phyloP scores from a whole-genome alignment of 2,113 vertebrate genomes.

The Passerina amoena region DNA sequence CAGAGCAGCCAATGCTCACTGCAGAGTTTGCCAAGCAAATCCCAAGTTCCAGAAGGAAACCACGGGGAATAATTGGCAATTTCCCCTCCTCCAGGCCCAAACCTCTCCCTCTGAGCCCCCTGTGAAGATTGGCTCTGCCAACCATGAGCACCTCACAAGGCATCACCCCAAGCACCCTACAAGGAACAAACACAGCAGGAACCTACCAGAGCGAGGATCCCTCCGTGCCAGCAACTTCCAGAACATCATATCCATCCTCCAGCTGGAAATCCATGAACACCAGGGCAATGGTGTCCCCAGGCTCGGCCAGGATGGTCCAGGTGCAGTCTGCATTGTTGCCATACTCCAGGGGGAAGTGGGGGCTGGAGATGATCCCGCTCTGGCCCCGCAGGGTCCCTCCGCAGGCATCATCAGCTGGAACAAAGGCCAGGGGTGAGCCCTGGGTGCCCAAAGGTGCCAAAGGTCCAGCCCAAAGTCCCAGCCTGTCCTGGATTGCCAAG shows the following conservation, averaged over 20 bases:
- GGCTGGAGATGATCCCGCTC: slow-evolving; percentile 94
- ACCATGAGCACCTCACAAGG: too few species aligned
- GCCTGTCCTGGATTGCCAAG: too few species aligned
- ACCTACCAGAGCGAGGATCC: slow-evolving; percentile 96
- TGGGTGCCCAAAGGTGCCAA: too few species aligned
- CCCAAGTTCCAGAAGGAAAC: background rate
- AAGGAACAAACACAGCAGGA: accelerated
- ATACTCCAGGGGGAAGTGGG: slow-evolving; percentile 93
- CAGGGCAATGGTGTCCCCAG: slow-evolving; percentile 96
- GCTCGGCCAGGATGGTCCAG: slow-evolving; percentile 96
- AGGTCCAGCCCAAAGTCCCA: too few species aligned
- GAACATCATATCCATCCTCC: slow-evolving; percentile 94
- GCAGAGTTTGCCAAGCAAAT: background rate
- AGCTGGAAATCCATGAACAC: slow-evolving; percentile 97
- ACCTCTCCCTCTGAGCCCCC: background rate
- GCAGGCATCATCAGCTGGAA: slow-evolving; percentile 79
- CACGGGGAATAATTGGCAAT: background rate
- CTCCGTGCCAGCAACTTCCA: slow-evolving; percentile 95
- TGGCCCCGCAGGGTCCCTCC: slow-evolving; percentile 94
- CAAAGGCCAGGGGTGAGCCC: too few species aligned
- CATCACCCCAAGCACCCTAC: accelerated
- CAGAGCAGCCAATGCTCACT: background rate
- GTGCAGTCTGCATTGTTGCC: slow-evolving; percentile 97
- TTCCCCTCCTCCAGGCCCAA: background rate
- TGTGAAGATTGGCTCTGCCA: accelerated